Conservation (phyloP, 2,797 vertebrate species). For the Synanceia verrucosa region DNA sequence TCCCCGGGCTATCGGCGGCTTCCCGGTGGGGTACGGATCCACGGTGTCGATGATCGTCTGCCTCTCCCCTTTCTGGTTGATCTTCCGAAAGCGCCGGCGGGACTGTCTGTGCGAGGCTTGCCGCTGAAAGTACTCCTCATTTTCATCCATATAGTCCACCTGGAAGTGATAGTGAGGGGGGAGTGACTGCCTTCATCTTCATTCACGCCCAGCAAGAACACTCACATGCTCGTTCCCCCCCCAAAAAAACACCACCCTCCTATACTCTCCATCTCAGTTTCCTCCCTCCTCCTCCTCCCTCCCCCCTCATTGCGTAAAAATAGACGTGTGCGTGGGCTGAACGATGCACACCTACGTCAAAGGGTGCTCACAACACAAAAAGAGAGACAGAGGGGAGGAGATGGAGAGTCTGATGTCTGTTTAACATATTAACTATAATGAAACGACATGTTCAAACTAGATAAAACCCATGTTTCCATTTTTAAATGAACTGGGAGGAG, state of each 20-base stretch:
- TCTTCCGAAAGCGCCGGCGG: slow-evolving; percentile 96
- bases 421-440: slow-evolving; percentile 3
- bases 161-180: slow-evolving; percentile 63
- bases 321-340: slow-evolving; percentile 73
- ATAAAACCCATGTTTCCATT: slow-evolving; percentile 40
- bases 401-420: background rate
- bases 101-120: slow-evolving; percentile 98
- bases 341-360: slow-evolving; percentile 73
- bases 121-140: slow-evolving; percentile 98
- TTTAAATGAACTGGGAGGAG: slow-evolving; percentile 19
- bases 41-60: slow-evolving; percentile 99
- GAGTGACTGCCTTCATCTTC: slow-evolving; percentile 64
- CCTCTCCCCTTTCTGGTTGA: slow-evolving; percentile 98
- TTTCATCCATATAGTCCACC: slow-evolving; percentile 99
- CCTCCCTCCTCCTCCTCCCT: slow-evolving; percentile 29
- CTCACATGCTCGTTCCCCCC: background rate
- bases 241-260: slow-evolving; percentile 31
- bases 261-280: slow-evolving; percentile 31
- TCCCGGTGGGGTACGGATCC: slow-evolving; percentile 94
- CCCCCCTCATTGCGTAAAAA: slow-evolving; percentile 72
- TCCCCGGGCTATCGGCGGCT: slow-evolving; percentile 92
- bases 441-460: slow-evolving; percentile 34
- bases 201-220: slow-evolving; percentile 36
- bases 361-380: slow-evolving; percentile 55
- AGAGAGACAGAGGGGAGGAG: slow-evolving; percentile 20